These are phyloP conservation scores for Acrossocheilus fasciatus DNA, from an alignment of 2,797 vertebrate species.

Conservation along the genomic window DNA sequence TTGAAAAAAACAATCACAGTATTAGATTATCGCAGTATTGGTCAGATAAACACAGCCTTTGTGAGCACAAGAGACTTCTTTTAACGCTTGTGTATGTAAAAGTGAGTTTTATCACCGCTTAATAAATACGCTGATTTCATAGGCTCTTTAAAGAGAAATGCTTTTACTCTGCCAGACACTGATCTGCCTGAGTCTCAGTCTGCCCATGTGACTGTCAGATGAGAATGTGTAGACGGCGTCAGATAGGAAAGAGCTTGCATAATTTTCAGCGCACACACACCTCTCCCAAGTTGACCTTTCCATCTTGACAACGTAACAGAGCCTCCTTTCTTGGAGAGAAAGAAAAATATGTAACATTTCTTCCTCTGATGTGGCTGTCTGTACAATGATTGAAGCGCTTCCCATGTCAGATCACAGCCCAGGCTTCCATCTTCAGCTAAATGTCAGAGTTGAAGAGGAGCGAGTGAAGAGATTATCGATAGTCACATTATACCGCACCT, in stretches of 20 bases:
- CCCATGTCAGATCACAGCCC: not conserved
- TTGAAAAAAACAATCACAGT: not conserved
- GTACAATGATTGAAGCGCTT: not conserved
- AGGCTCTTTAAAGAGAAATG: slow-evolving; percentile 4
- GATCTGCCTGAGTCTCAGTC: not conserved
- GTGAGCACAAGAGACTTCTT: not conserved
- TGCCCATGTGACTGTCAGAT: slow-evolving; percentile 48
- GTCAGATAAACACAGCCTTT: not conserved
- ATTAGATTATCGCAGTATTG: not conserved
- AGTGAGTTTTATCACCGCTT: not conserved
- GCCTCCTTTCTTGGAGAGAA: slow-evolving; percentile 15
- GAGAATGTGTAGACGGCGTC: slow-evolving; percentile 19
- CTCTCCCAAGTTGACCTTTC: slow-evolving; percentile 29
- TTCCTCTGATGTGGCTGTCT: slow-evolving; percentile 10
- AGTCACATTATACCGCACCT: not conserved
- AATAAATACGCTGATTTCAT: not conserved
- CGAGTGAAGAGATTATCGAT: not conserved
- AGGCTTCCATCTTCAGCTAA: slow-evolving; percentile 20
- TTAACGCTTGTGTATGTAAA: not conserved
- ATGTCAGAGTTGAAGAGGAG: slow-evolving; percentile 40
- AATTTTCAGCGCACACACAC: slow-evolving; percentile 29
- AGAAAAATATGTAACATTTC: slow-evolving; percentile 11
- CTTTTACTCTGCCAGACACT: slow-evolving; percentile 12
- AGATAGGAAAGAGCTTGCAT: slow-evolving; percentile 32
- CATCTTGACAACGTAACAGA: slow-evolving; percentile 2